Conservation (phyloP, 2,888 invertebrate genomes). For the Chrysodeixis includens region DNA sequence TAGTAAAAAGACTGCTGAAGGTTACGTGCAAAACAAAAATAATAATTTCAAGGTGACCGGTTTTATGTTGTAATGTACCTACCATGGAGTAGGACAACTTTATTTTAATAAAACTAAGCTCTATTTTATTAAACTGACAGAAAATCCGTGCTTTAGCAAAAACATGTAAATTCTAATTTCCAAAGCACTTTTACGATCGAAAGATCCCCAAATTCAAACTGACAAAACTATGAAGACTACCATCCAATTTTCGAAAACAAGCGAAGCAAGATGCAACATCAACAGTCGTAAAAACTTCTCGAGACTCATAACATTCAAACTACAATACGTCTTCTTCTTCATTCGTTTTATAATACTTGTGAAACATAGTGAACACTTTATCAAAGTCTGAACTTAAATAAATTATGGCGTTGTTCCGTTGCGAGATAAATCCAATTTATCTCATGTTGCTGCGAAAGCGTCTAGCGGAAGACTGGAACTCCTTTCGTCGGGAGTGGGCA, state of each 20-base stretch:
- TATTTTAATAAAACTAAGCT: background rate
- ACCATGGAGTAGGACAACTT: background rate
- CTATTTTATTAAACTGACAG: background rate
- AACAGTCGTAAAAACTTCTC: constrained; percentile 1
- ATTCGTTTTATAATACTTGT: constrained; percentile 7
- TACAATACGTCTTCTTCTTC: background rate
- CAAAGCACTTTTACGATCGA: background rate
- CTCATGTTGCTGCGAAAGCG: background rate
- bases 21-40: background rate
- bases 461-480: background rate
- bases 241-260: background rate
- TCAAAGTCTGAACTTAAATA: constrained; percentile 7
- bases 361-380: constrained; percentile 6
- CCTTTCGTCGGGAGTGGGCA: background rate
- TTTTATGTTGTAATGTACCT: background rate
- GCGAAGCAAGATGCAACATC: background rate
- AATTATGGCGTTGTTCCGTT: constrained; percentile 7
- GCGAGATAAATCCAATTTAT: constrained; percentile 8
- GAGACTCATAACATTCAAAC: background rate
- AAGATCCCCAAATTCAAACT: background rate
- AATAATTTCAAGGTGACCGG: background rate
- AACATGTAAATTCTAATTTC: background rate
- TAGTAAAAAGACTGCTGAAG: background rate
- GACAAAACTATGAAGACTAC: background rate
- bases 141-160: background rate